Evolutionary conservation across 2,888 invertebrate species (phyloP).

Genomic region (Ormyrus labotus): DNA sequence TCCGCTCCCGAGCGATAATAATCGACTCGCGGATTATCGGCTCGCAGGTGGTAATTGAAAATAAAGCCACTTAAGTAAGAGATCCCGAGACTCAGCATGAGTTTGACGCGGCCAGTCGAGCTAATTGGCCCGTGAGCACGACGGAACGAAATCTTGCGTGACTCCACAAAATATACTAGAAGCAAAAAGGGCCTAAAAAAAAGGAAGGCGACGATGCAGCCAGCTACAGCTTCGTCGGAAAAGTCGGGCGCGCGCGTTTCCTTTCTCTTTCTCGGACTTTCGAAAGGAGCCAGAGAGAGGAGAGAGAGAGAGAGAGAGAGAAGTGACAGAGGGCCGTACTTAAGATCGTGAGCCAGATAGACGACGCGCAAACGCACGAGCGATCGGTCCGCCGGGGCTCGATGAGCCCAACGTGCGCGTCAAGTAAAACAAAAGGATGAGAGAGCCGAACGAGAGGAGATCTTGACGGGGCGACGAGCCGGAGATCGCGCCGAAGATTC

Average conservation of each 20-base stretch:
- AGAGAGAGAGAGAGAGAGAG: too few relatives aligned
- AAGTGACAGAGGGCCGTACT: constrained; percentile 4
- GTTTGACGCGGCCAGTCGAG: constrained; percentile 1
- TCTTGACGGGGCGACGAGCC: constrained; percentile 4
- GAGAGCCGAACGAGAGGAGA: not conserved
- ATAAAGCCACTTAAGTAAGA: constrained; percentile 10
- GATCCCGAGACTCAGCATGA: constrained; percentile 1
- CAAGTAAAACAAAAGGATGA: constrained; percentile 20
- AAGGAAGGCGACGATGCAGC: too few relatives aligned
- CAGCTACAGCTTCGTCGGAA: not conserved
- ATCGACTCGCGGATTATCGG: too few relatives aligned
- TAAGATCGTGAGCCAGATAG: constrained; percentile 59
- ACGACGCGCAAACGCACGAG: constrained; percentile 28
- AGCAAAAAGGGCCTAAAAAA: not conserved
- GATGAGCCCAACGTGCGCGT: not conserved
- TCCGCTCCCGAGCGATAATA: not conserved
- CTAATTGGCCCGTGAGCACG: constrained; percentile 40
- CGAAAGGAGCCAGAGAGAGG: not conserved
- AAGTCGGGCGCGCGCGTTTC: constrained; percentile 3
- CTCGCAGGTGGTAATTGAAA: too few relatives aligned
- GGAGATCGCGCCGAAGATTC: constrained; percentile 68
- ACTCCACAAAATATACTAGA: constrained; percentile 23
- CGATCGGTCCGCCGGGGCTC: not conserved
- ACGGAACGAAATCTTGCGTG: not conserved
- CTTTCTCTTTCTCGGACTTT: constrained; percentile 31